Percentiles rank a stretch among this genome's conserved stretches.
Evolutionary conservation across 2,113 vertebrate genomes (phyloP).

Genomic region (Raja brachyura): DNA sequence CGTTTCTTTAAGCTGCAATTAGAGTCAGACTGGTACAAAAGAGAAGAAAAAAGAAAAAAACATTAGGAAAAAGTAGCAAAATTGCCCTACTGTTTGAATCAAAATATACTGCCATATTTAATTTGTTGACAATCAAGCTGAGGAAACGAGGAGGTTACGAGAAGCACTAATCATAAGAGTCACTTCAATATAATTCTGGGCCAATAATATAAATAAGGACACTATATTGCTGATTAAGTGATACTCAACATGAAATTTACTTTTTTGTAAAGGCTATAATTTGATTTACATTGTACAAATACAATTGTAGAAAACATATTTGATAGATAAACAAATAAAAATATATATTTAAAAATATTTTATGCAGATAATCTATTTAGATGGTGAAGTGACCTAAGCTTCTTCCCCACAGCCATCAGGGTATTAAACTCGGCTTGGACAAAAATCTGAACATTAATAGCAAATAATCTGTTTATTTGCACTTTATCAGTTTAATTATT

Average conservation of each 20-base stretch:
- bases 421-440: too few species aligned
- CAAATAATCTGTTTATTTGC: too few species aligned
- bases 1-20: conserved; percentile 80
- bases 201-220: background rate
- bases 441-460: too few species aligned
- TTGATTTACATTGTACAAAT: background rate
- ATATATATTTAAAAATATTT: background rate
- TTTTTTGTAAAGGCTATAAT: background rate
- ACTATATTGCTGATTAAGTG: background rate
- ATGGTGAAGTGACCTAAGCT: too few species aligned
- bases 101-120: background rate
- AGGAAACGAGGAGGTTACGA: background rate
- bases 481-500: too few species aligned
- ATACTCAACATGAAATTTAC: background rate
- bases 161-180: background rate
- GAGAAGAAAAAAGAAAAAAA: background rate
- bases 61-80: background rate
- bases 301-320: background rate
- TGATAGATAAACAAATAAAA: background rate
- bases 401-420: too few species aligned
- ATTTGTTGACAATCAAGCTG: background rate
- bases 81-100: background rate
- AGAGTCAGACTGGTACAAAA: conserved; percentile 62
- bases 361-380: background rate
- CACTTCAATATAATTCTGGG: background rate